Percentiles rank a stretch among this genome's conserved stretches.
These are phyloP conservation scores for Euplexia lucipara DNA, from an alignment of 2,888 invertebrate genomes.

Conservation along the genomic window DNA sequence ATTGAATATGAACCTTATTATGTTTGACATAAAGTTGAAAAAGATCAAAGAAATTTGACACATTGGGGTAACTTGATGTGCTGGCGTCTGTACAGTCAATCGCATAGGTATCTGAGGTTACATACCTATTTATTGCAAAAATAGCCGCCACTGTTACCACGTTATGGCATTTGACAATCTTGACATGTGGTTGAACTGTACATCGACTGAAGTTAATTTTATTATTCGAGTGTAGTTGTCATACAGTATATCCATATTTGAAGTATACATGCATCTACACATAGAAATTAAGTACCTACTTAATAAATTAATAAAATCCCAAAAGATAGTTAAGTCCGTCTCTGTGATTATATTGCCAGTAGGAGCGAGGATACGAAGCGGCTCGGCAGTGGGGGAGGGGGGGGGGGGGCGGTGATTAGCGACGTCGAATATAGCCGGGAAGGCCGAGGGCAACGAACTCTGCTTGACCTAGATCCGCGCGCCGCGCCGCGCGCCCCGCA, in stretches of 20 bases:
- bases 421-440: slow-evolving; percentile 90
- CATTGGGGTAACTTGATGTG: too few relatives aligned
- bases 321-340: slow-evolving; percentile 67
- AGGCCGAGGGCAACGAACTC: slow-evolving; percentile 91
- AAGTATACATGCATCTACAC: not conserved
- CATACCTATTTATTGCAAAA: too few relatives aligned
- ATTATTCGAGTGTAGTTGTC: not conserved
- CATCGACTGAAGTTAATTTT: too few relatives aligned
- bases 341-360: slow-evolving; percentile 70
- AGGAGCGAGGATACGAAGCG: slow-evolving; percentile 66
- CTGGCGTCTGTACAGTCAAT: too few relatives aligned
- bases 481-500: slow-evolving; percentile 67
- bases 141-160: too few relatives aligned
- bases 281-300: not conserved
- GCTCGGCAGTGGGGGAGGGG: slow-evolving; percentile 37
- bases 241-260: not conserved
- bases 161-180: too few relatives aligned
- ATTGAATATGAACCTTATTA: too few relatives aligned
- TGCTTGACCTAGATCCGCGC: slow-evolving; percentile 88
- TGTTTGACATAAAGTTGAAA: too few relatives aligned
- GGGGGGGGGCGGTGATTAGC: slow-evolving; percentile 82
- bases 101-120: too few relatives aligned
- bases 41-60: too few relatives aligned
- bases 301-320: slow-evolving; percentile 28
- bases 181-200: too few relatives aligned